Percentiles rank a stretch among this genome's conserved stretches.
phyloP scores from a whole-genome alignment of 2,888 invertebrate species.

The Trisateles emortualis region DNA sequence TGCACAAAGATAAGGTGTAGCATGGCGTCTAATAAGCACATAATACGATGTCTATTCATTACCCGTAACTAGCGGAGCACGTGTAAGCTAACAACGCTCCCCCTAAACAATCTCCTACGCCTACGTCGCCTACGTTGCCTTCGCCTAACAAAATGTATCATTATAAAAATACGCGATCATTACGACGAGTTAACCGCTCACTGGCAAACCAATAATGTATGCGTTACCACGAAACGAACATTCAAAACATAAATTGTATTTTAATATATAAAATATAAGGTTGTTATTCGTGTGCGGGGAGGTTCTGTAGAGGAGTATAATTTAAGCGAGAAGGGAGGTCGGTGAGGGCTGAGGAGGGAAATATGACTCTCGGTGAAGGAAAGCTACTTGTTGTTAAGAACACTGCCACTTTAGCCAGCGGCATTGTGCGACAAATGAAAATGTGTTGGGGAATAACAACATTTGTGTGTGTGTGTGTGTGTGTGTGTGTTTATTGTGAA shows the following conservation, averaged over 20 bases:
- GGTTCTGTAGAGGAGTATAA: conserved; percentile 42
- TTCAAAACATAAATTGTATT: conserved; percentile 16
- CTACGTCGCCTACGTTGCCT: conserved; percentile 7
- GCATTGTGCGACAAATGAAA: conserved; percentile 50
- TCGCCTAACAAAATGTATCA: conserved; percentile 46
- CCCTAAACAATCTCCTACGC: conserved; percentile 15
- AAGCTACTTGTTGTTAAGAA: conserved; percentile 66
- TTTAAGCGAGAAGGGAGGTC: conserved; percentile 47
- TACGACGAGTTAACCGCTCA: conserved; percentile 38
- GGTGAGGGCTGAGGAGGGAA: conserved; percentile 31
- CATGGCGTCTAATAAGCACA: conserved; percentile 5
- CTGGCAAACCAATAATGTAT: conserved; percentile 55
- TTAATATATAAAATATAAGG: conserved; percentile 26
- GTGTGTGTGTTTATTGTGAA: conserved; percentile 4
- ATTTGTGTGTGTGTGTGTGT: conserved; percentile 14
- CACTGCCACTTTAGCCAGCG: conserved; percentile 68
- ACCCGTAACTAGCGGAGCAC: conserved; percentile 13
- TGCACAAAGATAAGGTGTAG: background rate
- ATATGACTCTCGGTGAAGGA: conserved; percentile 52
- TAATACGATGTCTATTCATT: conserved; percentile 10
- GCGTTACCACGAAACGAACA: conserved; percentile 48
- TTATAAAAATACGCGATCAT: conserved; percentile 54
- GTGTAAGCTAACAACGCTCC: conserved; percentile 14
- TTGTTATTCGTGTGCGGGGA: conserved; percentile 21
- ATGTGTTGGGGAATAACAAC: conserved; percentile 31